phyloP scores from a whole-genome alignment of 2,797 vertebrate genomes.

The Pantherophis vulpinus region DNA sequence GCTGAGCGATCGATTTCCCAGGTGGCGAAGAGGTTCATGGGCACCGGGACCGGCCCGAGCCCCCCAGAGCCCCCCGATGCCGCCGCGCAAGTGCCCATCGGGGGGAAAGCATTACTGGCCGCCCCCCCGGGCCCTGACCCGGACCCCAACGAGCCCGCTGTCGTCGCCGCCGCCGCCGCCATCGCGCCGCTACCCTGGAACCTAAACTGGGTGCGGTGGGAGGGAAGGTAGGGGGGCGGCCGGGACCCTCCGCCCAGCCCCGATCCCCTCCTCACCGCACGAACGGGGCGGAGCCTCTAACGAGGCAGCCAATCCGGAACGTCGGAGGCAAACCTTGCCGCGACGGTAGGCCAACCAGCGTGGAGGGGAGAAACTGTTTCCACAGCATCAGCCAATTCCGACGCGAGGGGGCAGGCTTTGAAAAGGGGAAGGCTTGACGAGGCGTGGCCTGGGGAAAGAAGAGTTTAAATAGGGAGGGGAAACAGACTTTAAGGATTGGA shows the following conservation, averaged over 20 bases:
- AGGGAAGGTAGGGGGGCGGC: slow-evolving; percentile 10
- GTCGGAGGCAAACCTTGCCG: not conserved
- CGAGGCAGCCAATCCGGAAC: not conserved
- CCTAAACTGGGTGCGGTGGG: slow-evolving; percentile 9
- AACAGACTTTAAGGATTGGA: not conserved
- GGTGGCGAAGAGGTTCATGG: slow-evolving; percentile 93
- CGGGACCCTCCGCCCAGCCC: slow-evolving; percentile 38
- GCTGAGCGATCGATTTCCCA: slow-evolving; percentile 92
- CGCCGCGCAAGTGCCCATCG: slow-evolving; percentile 5
- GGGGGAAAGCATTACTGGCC: not conserved
- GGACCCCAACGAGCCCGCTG: slow-evolving; percentile 12
- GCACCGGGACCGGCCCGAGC: slow-evolving; percentile 73
- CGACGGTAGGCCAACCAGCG: not conserved
- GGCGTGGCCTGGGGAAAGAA: not conserved
- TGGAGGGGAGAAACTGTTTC: not conserved
- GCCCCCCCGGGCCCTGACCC: slow-evolving; percentile 7
- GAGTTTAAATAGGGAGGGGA: not conserved
- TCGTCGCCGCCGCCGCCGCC: not conserved
- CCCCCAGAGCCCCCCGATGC: slow-evolving; percentile 1
- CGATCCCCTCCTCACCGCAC: not conserved
- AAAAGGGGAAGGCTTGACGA: not conserved
- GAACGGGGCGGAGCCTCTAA: not conserved
- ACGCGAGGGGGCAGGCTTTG: not conserved
- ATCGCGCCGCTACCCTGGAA: slow-evolving; percentile 19
- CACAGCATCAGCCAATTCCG: not conserved